Conservation (phyloP, 2,888 invertebrate genomes). For the Drosophila vallismaia region DNA sequence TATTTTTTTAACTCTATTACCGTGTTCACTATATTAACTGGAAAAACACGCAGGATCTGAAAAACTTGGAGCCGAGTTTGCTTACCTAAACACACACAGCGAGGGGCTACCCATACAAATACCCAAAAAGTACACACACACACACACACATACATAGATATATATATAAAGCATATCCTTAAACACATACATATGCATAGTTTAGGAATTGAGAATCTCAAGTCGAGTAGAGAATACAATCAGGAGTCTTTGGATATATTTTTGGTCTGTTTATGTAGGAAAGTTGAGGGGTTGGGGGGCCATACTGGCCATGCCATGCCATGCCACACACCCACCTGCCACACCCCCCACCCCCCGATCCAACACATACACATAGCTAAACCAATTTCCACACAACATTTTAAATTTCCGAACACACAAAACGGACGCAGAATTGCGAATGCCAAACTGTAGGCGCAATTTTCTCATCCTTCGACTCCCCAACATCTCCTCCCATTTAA, state of each 20-base stretch:
- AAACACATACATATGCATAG: conserved; percentile 23
- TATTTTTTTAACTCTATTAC: conserved; percentile 15
- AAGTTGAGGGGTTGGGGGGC: conserved; percentile 35
- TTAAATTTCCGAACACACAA: conserved; percentile 66
- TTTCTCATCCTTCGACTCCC: conserved; percentile 41
- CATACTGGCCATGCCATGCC: conserved; percentile 33
- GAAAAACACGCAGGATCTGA: conserved; percentile 44
- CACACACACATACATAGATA: conserved; percentile 20
- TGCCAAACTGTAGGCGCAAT: conserved; percentile 60
- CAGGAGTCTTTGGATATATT: conserved; percentile 55
- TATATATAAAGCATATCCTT: conserved; percentile 9
- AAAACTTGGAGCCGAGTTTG: conserved; percentile 59
- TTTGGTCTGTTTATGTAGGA: conserved; percentile 28
- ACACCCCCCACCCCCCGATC: background rate
- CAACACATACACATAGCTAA: conserved; percentile 47
- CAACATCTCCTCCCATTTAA: conserved; percentile 2
- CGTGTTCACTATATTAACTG: conserved; percentile 33
- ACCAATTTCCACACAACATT: conserved; percentile 73
- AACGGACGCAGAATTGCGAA: conserved; percentile 66
- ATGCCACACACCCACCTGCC: conserved; percentile 50
- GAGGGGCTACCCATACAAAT: background rate
- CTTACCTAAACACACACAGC: conserved; percentile 28
- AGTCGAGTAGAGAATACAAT: conserved; percentile 61
- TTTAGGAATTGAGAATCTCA: conserved; percentile 49
- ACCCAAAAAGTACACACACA: background rate